Evolutionary conservation across 2,113 vertebrate species (phyloP).

Genomic region (Mustelus asterias): DNA sequence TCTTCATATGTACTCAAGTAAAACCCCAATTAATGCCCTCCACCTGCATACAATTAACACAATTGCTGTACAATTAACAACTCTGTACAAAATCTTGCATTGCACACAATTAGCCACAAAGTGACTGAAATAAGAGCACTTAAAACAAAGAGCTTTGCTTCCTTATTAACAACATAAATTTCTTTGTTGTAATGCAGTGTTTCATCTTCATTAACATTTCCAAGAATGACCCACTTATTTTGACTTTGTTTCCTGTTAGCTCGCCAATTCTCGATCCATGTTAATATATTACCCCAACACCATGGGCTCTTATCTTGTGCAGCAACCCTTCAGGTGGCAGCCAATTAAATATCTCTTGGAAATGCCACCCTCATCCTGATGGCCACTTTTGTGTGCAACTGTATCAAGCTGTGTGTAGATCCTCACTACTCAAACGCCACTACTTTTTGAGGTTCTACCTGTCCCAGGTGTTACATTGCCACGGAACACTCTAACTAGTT

Average conservation of each 20-base stretch:
- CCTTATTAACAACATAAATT: neutral
- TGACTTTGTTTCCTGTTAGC: no score
- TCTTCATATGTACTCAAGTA: neutral
- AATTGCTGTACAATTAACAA: neutral
- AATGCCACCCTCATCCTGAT: no score
- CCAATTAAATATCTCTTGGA: no score
- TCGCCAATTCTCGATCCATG: no score
- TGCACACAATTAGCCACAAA: neutral
- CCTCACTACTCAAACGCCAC: no score
- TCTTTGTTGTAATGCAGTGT: neutral
- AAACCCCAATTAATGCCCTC: neutral
- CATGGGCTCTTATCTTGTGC: neutral
- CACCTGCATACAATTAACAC: neutral
- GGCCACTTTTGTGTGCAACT: no score
- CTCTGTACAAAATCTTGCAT: neutral
- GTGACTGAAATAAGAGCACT: neutral
- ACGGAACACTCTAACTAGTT: no score
- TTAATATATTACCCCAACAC: no score
- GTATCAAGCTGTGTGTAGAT: no score
- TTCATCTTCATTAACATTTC: neutral
- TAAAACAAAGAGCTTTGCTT: neutral
- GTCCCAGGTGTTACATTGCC: no score
- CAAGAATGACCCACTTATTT: neutral
- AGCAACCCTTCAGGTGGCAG: no score
- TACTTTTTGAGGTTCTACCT: no score